A percentile compares a stretch with the other conserved stretches of the same genome.
Evolutionary conservation across 2,113 vertebrate genomes (phyloP).

Genomic region (Lagenorhynchus albirostris): DNA sequence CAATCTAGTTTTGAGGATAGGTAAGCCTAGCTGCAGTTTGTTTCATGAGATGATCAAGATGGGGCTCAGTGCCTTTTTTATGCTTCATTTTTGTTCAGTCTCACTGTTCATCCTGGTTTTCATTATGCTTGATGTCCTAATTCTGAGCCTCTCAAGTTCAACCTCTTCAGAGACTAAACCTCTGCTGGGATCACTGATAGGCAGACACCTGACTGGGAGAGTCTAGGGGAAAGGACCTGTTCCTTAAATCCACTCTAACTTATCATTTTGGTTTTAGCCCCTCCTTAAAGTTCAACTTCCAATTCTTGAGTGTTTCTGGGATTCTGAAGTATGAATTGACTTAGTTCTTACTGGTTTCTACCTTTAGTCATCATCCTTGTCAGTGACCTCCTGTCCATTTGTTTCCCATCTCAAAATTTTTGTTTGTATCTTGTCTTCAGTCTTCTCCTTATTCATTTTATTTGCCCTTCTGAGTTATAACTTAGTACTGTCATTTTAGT

Average conservation of each 20-base stretch:
- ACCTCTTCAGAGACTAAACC: background rate
- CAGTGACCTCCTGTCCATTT: background rate
- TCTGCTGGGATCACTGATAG: background rate
- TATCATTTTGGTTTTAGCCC: background rate
- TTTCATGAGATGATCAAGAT: background rate
- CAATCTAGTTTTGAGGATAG: background rate
- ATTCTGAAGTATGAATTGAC: background rate
- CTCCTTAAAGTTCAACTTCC: background rate
- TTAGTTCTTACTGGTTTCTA: background rate
- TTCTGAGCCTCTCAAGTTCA: background rate
- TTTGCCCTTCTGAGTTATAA: background rate
- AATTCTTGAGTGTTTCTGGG: background rate
- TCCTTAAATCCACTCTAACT: background rate
- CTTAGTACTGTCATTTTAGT: background rate
- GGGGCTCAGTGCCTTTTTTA: background rate
- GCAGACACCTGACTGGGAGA: background rate
- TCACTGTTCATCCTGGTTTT: background rate
- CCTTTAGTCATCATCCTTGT: background rate
- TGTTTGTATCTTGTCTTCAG: background rate
- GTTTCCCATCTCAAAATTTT: background rate
- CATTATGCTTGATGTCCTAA: background rate
- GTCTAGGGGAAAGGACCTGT: background rate
- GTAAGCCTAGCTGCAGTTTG: background rate
- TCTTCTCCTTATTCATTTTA: background rate
- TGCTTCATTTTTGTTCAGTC: background rate